Conservation (phyloP, 2,797 vertebrate genomes). For the Tragopan temminckii region DNA sequence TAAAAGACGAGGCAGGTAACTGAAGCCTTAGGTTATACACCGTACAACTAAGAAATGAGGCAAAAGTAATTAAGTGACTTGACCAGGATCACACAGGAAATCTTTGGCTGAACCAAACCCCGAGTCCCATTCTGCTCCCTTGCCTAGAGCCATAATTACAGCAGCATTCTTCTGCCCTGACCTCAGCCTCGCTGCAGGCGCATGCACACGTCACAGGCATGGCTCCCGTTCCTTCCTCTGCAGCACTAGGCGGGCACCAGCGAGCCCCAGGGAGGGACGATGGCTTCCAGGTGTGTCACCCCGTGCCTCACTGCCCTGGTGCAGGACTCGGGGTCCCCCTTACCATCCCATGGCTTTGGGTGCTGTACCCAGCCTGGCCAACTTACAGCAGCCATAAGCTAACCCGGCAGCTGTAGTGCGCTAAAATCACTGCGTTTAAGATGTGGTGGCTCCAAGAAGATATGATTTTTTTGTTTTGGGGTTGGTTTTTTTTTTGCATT, state of each 20-base stretch:
- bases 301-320: accelerated
- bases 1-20: slow-evolving; percentile 74
- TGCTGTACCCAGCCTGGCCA: accelerated
- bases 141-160: slow-evolving; percentile 64
- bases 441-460: not conserved
- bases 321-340: not conserved
- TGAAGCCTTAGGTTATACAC: slow-evolving; percentile 71
- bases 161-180: slow-evolving; percentile 65
- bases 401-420: not conserved
- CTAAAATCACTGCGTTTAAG: not conserved
- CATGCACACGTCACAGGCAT: not conserved
- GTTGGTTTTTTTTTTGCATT: not conserved
- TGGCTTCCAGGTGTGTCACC: not conserved
- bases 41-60: slow-evolving; percentile 64
- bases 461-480: not conserved
- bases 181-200: slow-evolving; percentile 46
- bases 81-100: slow-evolving; percentile 74
- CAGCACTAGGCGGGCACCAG: accelerated
- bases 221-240: not conserved
- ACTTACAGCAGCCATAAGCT: not conserved
- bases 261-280: not conserved
- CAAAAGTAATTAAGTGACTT: slow-evolving; percentile 75
- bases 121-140: slow-evolving; percentile 56
- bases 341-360: not conserved
- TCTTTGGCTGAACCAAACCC: slow-evolving; percentile 67